Base-by-base conservation (phyloP, 2,888 invertebrate species). In the Atrina japonica region DNA sequence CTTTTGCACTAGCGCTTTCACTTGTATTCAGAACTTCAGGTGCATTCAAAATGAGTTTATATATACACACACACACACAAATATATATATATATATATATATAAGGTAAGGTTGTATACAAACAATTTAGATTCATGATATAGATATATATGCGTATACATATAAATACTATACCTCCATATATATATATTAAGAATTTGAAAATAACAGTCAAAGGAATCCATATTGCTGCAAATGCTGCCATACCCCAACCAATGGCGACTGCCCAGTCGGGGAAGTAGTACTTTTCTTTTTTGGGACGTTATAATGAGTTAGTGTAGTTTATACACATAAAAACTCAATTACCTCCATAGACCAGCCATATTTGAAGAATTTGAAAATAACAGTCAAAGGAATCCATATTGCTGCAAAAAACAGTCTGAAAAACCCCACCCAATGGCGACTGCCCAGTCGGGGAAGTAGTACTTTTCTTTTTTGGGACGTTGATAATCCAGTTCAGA, bases 211-310 rank as follows among this genome's bases (percentile, higher is more conserved):
- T 74, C 14, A 88, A 47, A 3, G 88, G 89, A 23, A 90, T 88
- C 83, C 85, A 88, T 9, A 88, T 80, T n/a, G 85, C 86, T 6
- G 88, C 83, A 58, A 80, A 69, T 3, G n/a, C 74, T 0, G 89
- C 85, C 84, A 89, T 81, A n/a, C 76, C 56, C 89, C 89, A 89
- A 7, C 89, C 89, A 2, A 89, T 69, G 9, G 60, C 84, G 21
- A 89, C 84, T 0, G 89, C 87, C 92, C 92, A 92, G 0, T 76
- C 53, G 0, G 92, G 92, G 81, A 92, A 92, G 18, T 82, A 71
- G 83, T 92, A 92, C 2, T 78, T 86, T 11, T 91, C 89, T 78
- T 91, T 91, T 14, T 60, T 63, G 9, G 91, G 88, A 6, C 88
- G 72, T 3, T 73, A n/a, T n/a, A n/a, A n/a, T n/a, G n/a, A n/a